Conservation (phyloP, 2,113 vertebrate species). For the Chlorocebus sabaeus region DNA sequence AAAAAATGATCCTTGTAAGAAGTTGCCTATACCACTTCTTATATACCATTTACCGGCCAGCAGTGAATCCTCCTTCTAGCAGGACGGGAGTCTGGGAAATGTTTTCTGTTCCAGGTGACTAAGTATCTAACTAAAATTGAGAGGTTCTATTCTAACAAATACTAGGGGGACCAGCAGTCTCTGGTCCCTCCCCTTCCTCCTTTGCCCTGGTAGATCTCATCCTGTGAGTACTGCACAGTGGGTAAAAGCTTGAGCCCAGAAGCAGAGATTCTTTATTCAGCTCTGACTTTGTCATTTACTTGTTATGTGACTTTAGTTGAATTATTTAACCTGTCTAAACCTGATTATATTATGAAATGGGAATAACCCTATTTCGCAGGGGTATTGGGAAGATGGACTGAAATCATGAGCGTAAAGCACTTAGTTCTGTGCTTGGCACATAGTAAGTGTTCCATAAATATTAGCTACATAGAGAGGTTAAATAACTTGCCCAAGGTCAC, state of each 20-base stretch:
- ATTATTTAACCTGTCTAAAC: neutral
- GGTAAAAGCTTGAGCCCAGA: neutral
- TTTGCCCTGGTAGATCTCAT: neutral
- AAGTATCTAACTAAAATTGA: neutral
- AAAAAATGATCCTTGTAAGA: neutral
- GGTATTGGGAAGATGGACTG: neutral
- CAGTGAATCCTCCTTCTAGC: neutral
- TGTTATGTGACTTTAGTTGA: neutral
- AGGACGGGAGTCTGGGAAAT: neutral
- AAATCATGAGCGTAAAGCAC: neutral
- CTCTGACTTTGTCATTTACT: neutral
- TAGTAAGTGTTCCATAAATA: neutral
- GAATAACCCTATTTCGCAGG: neutral
- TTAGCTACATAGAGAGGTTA: neutral
- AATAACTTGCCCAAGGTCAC: neutral
- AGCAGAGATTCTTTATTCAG: neutral
- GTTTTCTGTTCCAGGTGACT: neutral
- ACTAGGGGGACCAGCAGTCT: neutral
- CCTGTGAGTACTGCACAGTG: neutral
- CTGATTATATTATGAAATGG: neutral
- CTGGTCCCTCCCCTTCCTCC: no score
- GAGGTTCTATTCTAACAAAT: neutral
- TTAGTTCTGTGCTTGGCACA: neutral
- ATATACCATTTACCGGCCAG: rapidly evolving
- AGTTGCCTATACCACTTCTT: neutral